A percentile compares a stretch with the other conserved stretches of the same genome.
Conservation (phyloP, 1,140 invertebrate genomes). For the Ephestia elutella region DNA sequence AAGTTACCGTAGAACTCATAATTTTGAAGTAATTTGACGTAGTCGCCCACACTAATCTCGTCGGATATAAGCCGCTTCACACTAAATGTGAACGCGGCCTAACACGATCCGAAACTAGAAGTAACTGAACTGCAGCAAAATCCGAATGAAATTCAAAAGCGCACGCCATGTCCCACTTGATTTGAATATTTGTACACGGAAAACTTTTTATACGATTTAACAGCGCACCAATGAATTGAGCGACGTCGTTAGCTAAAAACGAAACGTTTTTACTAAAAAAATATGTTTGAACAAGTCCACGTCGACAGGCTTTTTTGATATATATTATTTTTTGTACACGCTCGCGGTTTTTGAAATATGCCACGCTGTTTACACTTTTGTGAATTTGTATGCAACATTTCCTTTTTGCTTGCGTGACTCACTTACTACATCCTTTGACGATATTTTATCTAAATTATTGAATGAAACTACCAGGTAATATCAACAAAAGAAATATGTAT, state of each 20-base stretch:
- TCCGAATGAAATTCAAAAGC: slow-evolving; percentile 42
- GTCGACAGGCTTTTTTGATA: neutral
- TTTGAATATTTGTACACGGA: slow-evolving; percentile 37
- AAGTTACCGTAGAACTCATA: no score
- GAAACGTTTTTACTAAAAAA: neutral
- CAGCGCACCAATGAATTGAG: slow-evolving; percentile 20
- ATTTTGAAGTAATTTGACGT: neutral
- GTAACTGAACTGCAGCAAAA: slow-evolving; percentile 9
- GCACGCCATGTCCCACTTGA: slow-evolving; percentile 32
- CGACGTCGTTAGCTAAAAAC: slow-evolving; percentile 23
- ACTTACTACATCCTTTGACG: no score
- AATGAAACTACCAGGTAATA: no score
- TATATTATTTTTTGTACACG: neutral
- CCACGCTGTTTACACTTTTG: neutral
- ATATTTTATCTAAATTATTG: no score
- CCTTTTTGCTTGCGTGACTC: no score
- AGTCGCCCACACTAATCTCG: slow-evolving; percentile 16
- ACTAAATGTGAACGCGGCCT: slow-evolving; percentile 9
- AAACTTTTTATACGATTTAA: slow-evolving; percentile 23
- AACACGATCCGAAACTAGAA: slow-evolving; percentile 19
- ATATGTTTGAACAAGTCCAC: neutral
- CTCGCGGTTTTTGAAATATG: neutral
- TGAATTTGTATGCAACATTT: neutral
- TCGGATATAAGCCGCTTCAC: slow-evolving; percentile 11
- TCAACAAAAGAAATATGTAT: no score